Base-by-base conservation (phyloP, 2,888 invertebrate genomes). In the Drosophila subquinaria region DNA sequence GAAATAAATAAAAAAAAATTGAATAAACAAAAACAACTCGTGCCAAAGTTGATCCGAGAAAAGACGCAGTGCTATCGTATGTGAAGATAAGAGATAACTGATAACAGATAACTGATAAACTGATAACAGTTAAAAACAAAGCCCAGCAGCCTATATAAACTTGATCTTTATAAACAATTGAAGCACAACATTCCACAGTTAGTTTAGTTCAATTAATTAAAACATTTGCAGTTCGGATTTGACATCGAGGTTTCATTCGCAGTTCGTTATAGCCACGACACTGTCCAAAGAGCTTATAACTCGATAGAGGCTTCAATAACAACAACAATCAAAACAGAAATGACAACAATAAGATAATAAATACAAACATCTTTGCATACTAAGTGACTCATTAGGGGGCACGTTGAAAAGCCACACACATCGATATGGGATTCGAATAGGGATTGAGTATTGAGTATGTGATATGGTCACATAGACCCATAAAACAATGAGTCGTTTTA, bases 361-460 rank as follows among this genome's bases (percentile, higher is more conserved):
- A 77, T 59, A 59, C 42, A 64, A 59, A 38, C 63, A 62, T 52
- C 68, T 80, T 75, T 83, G 84, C 88, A 84, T 84, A 86, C 84
- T 76, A 86, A 88, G 66, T 78, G 88, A 59, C 81, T 88, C 61
- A 84, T 84, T 84, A 84, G 64, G 71, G 63, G 71, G 77, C 77
- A 77, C 80, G 69, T 79, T 73, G 65, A 33, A 53, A 63, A 73
- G 73, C 83, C 83, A 88, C 83, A 85, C 83, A 84, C 88, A 71
- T 67, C 73, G 79, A 62, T 42, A 15, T 57, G 35, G n/a, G 56
- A 15, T 38, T 27, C 5, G 27, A 27, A 27, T 27, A 27, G 27
- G 50, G 55, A 42, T 55, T 64, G 48, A 43, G 65, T 23, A 43
- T 57, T 40, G 23, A 33, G 57, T 35, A 15, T 57, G 43, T 35